These are phyloP conservation scores for Sinelater perroti DNA, from an alignment of 2,888 invertebrate genomes.

Conservation along the genomic window DNA sequence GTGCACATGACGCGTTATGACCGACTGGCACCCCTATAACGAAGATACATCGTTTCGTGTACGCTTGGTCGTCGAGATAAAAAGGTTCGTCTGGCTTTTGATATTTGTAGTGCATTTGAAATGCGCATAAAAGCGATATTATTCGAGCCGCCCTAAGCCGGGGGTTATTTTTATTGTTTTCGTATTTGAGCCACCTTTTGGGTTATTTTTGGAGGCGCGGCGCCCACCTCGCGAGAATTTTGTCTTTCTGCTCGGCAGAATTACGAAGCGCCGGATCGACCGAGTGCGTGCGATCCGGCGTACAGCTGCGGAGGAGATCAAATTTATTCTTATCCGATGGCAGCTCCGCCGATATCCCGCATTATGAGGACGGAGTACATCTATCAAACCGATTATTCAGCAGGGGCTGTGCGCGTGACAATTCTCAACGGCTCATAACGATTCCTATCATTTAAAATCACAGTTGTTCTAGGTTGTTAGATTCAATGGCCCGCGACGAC, in stretches of 20 bases:
- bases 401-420: conserved; percentile 19
- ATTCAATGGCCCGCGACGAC: conserved; percentile 54
- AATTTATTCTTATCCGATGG: background rate
- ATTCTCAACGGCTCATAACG: conserved; percentile 36
- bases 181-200: background rate
- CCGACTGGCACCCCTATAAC: conserved; percentile 39
- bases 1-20: conserved; percentile 43
- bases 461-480: conserved; percentile 48
- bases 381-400: conserved; percentile 25
- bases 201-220: too few relatives aligned
- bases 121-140: background rate
- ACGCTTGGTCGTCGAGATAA: conserved; percentile 30
- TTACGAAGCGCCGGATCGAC: too few relatives aligned
- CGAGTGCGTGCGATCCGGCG: too few relatives aligned
- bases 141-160: background rate
- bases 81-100: conserved; percentile 21
- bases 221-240: too few relatives aligned
- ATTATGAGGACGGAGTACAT: conserved; percentile 15
- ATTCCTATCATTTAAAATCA: conserved; percentile 45
- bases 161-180: background rate
- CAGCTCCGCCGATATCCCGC: conserved; percentile 7
- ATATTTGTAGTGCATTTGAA: conserved; percentile 8
- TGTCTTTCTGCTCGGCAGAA: too few relatives aligned
- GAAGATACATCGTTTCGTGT: conserved; percentile 41
- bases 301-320: conserved; percentile 1